Evolutionary conservation across 2,888 invertebrate genomes (phyloP).

Genomic region (Diloba caeruleocephala): DNA sequence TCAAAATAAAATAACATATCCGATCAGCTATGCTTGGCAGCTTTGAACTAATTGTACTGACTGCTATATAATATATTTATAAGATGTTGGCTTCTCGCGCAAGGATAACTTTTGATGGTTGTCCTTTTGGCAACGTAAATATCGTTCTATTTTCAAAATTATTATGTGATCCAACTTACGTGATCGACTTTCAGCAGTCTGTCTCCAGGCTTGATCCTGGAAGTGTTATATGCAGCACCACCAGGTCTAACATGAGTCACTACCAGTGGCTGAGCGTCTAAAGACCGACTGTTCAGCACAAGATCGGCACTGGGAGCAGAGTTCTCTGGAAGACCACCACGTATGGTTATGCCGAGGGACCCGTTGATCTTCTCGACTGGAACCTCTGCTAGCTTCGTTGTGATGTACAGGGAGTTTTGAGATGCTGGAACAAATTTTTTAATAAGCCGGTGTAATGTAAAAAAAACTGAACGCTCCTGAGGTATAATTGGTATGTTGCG

Average conservation of each 20-base stretch:
- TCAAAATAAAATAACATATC: too few species aligned
- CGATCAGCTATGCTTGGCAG: too few species aligned
- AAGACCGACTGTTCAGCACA: constrained; percentile 88
- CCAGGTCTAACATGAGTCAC: constrained; percentile 96
- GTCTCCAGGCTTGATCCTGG: constrained; percentile 97
- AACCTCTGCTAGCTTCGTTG: constrained; percentile 94
- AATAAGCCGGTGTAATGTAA: neutral
- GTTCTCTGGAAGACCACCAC: constrained; percentile 92
- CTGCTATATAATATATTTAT: too few species aligned
- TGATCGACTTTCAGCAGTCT: constrained; percentile 96
- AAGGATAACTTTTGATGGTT: too few species aligned
- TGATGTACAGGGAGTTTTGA: constrained; percentile 92
- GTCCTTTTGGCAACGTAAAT: too few species aligned
- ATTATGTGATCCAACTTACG: too few species aligned
- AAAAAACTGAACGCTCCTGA: neutral
- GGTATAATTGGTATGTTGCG: too few species aligned
- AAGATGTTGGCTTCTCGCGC: too few species aligned
- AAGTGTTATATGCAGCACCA: constrained; percentile 97
- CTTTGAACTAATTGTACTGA: too few species aligned
- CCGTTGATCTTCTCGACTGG: constrained; percentile 94
- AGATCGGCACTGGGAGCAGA: constrained; percentile 89
- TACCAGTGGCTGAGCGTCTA: constrained; percentile 92
- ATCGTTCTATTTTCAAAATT: too few species aligned
- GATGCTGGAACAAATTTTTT: constrained; percentile 81
- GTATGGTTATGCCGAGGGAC: constrained; percentile 96